A percentile compares a stretch with the other conserved stretches of the same genome.
Conservation (phyloP, 2,888 invertebrate species). For the Phalera bucephala region DNA sequence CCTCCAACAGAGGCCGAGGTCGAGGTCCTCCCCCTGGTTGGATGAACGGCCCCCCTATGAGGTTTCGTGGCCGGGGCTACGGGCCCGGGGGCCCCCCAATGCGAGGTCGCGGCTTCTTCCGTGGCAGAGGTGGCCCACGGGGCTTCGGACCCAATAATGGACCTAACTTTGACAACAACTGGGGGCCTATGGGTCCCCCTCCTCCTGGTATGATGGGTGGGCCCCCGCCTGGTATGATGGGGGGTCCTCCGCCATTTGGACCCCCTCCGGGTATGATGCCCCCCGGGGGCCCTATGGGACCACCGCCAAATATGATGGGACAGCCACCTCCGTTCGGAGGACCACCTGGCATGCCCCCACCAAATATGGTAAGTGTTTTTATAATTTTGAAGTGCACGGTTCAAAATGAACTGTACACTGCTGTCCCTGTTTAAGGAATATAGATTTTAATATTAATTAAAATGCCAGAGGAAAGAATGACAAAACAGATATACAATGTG, state of each 20-base stretch:
- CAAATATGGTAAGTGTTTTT: conserved; percentile 84
- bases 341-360: conserved; percentile 79
- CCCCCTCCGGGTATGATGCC: conserved; percentile 83
- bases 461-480: too few species aligned
- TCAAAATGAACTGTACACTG: too few species aligned
- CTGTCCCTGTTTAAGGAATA: too few species aligned
- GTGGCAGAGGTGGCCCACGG: conserved; percentile 74
- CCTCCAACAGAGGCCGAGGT: conserved; percentile 35
- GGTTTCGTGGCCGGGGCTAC: conserved; percentile 87
- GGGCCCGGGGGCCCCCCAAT: conserved; percentile 84
- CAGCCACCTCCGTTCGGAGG: conserved; percentile 79
- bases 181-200: conserved; percentile 86
- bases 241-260: conserved; percentile 70
- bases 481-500: too few species aligned
- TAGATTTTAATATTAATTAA: too few species aligned
- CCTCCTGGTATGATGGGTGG: conserved; percentile 80
- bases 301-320: conserved; percentile 82
- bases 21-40: conserved; percentile 61
- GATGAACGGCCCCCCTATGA: conserved; percentile 83
- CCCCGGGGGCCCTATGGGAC: conserved; percentile 82
- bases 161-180: conserved; percentile 84
- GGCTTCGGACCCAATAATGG: conserved; percentile 75
- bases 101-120: conserved; percentile 78
- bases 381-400: too few species aligned
- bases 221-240: conserved; percentile 81